These are phyloP conservation scores for Drosophila nannoptera DNA, from an alignment of 1,140 invertebrate genomes.

Conservation along the genomic window DNA sequence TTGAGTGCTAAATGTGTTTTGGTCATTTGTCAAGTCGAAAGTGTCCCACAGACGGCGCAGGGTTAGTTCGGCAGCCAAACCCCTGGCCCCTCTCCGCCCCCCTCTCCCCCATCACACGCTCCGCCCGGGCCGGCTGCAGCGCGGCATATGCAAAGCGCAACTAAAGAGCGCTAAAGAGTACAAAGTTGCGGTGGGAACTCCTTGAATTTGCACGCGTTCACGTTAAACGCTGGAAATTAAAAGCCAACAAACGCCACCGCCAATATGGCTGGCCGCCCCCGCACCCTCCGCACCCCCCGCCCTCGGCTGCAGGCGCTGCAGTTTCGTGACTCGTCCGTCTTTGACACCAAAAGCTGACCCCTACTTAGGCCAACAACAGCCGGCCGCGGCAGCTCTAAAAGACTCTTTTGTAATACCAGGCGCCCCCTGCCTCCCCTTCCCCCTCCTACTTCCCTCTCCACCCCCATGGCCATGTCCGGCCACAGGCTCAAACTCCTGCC, in stretches of 20 bases:
- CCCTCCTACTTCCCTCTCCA: too few relatives aligned
- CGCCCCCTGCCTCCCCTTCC: too few relatives aligned
- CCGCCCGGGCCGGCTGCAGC: too few relatives aligned
- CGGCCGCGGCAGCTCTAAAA: constrained; percentile 46
- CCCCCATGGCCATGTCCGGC: too few relatives aligned
- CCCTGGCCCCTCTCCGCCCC: neutral
- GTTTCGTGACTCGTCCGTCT: constrained; percentile 54
- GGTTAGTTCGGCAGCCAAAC: neutral
- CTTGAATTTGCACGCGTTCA: constrained; percentile 60
- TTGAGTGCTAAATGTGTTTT: constrained; percentile 25
- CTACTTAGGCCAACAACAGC: constrained; percentile 63
- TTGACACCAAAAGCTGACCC: constrained; percentile 70
- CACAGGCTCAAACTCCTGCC: neutral
- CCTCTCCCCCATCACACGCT: neutral
- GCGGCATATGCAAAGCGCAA: constrained; percentile 57
- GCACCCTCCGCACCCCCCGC: neutral
- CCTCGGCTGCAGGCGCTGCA: constrained; percentile 2
- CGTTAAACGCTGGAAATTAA: constrained; percentile 67
- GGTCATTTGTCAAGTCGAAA: constrained; percentile 18
- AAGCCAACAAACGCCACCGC: constrained; percentile 19
- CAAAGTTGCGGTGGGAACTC: constrained; percentile 50
- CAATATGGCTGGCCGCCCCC: neutral
- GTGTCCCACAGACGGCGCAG: neutral
- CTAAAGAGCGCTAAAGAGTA: constrained; percentile 73
- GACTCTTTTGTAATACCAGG: constrained; percentile 57